Base-by-base conservation (phyloP, 2,888 invertebrate species). In the Tetranychus truncatus region DNA sequence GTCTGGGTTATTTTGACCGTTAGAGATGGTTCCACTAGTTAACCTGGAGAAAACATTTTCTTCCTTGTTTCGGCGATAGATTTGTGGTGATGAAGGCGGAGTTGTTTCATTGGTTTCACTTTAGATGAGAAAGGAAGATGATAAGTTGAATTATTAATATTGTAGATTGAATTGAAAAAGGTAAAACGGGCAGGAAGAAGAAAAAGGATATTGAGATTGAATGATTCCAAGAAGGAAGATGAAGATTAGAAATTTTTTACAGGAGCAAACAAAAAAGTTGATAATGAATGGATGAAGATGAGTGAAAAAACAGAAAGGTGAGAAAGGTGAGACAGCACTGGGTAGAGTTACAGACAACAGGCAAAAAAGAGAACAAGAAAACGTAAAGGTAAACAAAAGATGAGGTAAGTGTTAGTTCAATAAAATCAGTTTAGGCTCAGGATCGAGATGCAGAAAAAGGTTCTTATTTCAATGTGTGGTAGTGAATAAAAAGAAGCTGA, bases 31-130 rank as follows among this genome's bases (percentile, higher is more conserved):
- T 76, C 85, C 82, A 76, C 88, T 88, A 0, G 90, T 88, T 20
- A 91, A 85, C 71, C 90, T 84, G 77, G 89, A 88, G 83, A 91
- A 91, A 77, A 91, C 91, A 84, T 91, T 89, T 80, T 88, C 88
- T 80, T 88, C 87, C 9, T 85, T 83, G 75, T 78, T 80, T 74
- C 82, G 80, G 34, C 82, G 79, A 5, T 79, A 79, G 6, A 80
- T 78, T 34, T 87, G 82, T 80, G 89, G 84, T 81, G 87, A 86
- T 81, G 86, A 83, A 80, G 88, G 88, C 20, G 88, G 87, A 75
- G 85, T 84, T 20, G 80, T 79, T 75, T 82, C 71, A 24, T 24
- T 71, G 34, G 21, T 20, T 69, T 74, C 67, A 24, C 71, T 69
- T 21, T 18, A 74, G 24, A 69, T 18, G n/a, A 67, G 20, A 69